phyloP scores from a whole-genome alignment of 1,140 invertebrate species.

The Holotrichia oblita region DNA sequence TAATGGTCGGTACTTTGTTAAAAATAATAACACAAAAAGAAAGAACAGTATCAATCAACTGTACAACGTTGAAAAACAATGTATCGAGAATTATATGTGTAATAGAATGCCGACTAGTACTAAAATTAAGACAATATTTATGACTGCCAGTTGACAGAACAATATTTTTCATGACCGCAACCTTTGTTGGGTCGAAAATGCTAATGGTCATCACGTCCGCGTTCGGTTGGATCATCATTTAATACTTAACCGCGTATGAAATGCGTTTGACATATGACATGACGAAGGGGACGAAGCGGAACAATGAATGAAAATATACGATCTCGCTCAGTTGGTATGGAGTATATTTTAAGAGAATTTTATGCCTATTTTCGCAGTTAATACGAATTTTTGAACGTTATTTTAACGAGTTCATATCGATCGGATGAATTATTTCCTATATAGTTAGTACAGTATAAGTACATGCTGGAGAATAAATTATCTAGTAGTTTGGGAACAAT shows the following conservation, averaged over 20 bases:
- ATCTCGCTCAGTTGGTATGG: neutral
- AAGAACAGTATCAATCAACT: too few relatives aligned
- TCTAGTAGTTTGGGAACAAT: too few relatives aligned
- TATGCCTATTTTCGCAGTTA: neutral
- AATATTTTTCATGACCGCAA: neutral
- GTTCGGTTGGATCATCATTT: conserved; percentile 23
- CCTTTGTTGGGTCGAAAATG: neutral
- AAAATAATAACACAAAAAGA: too few relatives aligned
- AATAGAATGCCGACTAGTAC: too few relatives aligned
- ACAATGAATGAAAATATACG: conserved; percentile 10
- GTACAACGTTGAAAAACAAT: too few relatives aligned
- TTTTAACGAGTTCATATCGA: too few relatives aligned
- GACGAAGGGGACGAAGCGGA: conserved; percentile 1
- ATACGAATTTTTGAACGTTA: neutral
- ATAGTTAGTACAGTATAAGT: too few relatives aligned
- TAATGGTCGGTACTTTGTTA: too few relatives aligned
- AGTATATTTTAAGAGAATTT: conserved; percentile 17
- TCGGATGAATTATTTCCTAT: too few relatives aligned
- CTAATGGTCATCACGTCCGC: conserved; percentile 14
- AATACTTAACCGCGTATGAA: conserved; percentile 31
- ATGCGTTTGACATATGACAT: conserved; percentile 28
- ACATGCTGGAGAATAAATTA: too few relatives aligned
- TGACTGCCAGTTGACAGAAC: neutral
- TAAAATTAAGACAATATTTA: neutral
- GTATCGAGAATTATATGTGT: too few relatives aligned